Percentiles rank a stretch among this genome's conserved stretches.
Evolutionary conservation across 2,113 vertebrate genomes (phyloP).

Genomic region (Grantiella picta): DNA sequence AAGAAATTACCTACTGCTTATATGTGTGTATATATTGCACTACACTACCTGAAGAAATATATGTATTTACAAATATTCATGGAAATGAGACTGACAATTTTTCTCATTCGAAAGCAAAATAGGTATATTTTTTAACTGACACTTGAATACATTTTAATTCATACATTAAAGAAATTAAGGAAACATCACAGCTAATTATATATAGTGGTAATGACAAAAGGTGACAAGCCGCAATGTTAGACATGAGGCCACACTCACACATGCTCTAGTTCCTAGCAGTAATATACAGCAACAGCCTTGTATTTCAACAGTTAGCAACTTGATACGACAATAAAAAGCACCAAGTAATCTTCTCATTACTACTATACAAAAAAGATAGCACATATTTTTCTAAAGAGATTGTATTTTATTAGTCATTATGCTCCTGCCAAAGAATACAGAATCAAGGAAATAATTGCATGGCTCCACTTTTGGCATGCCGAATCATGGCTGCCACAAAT

Average conservation of each 20-base stretch:
- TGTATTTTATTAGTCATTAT: background rate
- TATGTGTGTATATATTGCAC: background rate
- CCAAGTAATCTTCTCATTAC: slow-evolving; percentile 6
- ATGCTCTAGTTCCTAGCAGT: background rate
- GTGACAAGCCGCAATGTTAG: background rate
- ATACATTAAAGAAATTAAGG: background rate
- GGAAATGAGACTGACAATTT: background rate
- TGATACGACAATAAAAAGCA: background rate
- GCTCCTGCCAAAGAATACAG: slow-evolving; percentile 48
- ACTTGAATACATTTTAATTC: background rate
- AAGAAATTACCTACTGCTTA: background rate
- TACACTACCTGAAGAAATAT: background rate
- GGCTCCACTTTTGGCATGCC: background rate
- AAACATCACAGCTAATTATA: background rate
- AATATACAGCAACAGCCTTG: background rate
- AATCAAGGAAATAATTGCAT: slow-evolving; percentile 18
- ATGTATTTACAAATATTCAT: background rate
- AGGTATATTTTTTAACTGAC: background rate
- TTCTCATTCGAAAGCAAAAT: background rate
- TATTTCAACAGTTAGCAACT: slow-evolving; percentile 5
- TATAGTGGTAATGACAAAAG: background rate
- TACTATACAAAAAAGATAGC: background rate
- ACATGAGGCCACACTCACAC: background rate
- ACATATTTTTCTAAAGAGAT: slow-evolving; percentile 25
- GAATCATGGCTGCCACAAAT: background rate